phyloP scores from a whole-genome alignment of 1,140 invertebrate genomes.

The Drosophila bipectinata region DNA sequence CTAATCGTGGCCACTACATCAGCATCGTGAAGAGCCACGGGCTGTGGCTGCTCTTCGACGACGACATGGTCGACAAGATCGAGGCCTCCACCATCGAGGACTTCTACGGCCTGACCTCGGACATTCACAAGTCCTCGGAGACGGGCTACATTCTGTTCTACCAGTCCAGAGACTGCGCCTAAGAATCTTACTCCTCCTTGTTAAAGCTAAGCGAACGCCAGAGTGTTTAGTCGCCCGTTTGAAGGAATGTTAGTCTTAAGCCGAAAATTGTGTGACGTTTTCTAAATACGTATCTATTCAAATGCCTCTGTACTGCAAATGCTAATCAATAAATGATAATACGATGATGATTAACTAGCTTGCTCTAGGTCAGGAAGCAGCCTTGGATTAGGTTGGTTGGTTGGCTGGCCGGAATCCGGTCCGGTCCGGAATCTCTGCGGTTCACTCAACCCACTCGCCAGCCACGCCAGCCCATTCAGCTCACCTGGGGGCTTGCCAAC shows the following conservation, averaged over 20 bases:
- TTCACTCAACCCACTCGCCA: slow-evolving; percentile 27
- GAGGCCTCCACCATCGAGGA: slow-evolving; percentile 99
- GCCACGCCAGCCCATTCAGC: slow-evolving; percentile 18
- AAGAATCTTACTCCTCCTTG: not conserved
- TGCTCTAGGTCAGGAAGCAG: slow-evolving; percentile 42
- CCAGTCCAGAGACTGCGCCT: slow-evolving; percentile 93
- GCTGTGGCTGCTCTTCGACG: slow-evolving; percentile 99
- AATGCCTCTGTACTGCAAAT: slow-evolving; percentile 12
- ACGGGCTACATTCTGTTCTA: slow-evolving; percentile 99
- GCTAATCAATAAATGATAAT: slow-evolving; percentile 34
- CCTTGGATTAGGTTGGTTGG: slow-evolving; percentile 6
- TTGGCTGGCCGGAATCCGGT: not conserved
- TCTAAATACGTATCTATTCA: slow-evolving; percentile 19
- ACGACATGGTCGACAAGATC: slow-evolving; percentile 99
- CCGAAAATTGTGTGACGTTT: slow-evolving; percentile 47
- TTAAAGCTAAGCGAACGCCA: slow-evolving; percentile 6
- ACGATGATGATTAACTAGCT: slow-evolving; percentile 21
- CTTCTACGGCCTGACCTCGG: slow-evolving; percentile 99
- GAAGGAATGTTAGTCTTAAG: slow-evolving; percentile 32
- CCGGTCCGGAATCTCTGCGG: slow-evolving; percentile 13
- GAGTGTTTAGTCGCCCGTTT: slow-evolving; percentile 10
- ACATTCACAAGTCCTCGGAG: slow-evolving; percentile 99
- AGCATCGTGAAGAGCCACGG: slow-evolving; percentile 99
- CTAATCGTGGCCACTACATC: slow-evolving; percentile 99
- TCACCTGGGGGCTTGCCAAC: slow-evolving; percentile 42